These are phyloP conservation scores for Euclidia mi DNA, from an alignment of 2,888 invertebrate species.

Conservation along the genomic window DNA sequence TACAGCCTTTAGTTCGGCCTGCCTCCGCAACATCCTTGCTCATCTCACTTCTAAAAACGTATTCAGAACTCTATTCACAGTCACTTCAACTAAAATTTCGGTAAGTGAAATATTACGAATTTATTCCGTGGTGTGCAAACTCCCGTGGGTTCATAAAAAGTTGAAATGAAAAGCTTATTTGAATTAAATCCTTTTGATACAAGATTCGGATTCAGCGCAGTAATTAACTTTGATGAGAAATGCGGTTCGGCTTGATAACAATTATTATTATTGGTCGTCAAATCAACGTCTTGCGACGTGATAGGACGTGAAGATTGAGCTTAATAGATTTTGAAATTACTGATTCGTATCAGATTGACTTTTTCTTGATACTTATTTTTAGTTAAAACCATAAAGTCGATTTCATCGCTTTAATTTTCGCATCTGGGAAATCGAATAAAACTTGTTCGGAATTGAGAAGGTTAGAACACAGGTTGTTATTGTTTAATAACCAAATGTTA, in stretches of 20 bases:
- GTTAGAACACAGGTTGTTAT: constrained; percentile 22
- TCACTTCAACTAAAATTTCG: constrained; percentile 56
- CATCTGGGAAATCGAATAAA: constrained; percentile 22
- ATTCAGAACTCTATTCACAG: constrained; percentile 42
- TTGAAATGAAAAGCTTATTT: constrained; percentile 68
- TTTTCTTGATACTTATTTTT: constrained; percentile 23
- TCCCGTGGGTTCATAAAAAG: constrained; percentile 54
- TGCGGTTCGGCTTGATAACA: constrained; percentile 46
- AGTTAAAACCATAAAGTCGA: constrained; percentile 11
- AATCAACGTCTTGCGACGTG: constrained; percentile 45
- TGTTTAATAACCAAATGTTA: constrained; percentile 18
- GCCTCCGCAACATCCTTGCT: constrained; percentile 41
- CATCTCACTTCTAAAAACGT: constrained; percentile 50
- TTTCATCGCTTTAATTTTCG: constrained; percentile 32
- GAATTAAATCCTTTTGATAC: constrained; percentile 71
- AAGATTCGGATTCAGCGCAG: constrained; percentile 59
- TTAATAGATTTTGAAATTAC: constrained; percentile 41
- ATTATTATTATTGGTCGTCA: constrained; percentile 52
- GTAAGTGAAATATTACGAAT: constrained; percentile 57
- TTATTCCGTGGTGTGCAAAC: constrained; percentile 55
- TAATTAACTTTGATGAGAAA: constrained; percentile 64
- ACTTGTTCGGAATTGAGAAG: constrained; percentile 19
- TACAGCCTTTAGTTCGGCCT: constrained; percentile 13
- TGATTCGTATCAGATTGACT: constrained; percentile 40
- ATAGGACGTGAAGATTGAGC: constrained; percentile 31